These are phyloP conservation scores for Pyrochroa serraticornis DNA, from an alignment of 2,888 invertebrate genomes.

Conservation along the genomic window DNA sequence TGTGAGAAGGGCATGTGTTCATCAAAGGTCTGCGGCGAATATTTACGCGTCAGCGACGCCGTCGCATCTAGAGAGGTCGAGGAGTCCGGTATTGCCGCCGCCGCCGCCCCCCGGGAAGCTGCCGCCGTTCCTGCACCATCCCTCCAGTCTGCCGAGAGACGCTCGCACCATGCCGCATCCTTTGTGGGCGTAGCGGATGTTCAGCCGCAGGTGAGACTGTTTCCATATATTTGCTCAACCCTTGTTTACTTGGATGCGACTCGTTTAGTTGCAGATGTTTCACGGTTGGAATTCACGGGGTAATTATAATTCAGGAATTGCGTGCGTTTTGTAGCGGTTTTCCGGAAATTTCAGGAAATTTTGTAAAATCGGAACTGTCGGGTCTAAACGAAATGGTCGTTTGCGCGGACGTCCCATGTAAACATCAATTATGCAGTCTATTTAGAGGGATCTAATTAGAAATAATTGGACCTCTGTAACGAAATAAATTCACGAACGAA, in stretches of 20 bases:
- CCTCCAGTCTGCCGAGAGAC: slow-evolving; percentile 59
- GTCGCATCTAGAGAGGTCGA: slow-evolving; percentile 58
- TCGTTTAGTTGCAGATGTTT: slow-evolving; percentile 35
- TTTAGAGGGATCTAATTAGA: too few species aligned
- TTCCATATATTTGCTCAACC: slow-evolving; percentile 32
- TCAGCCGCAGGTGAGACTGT: slow-evolving; percentile 57
- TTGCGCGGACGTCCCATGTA: too few species aligned
- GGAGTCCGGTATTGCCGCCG: slow-evolving; percentile 67
- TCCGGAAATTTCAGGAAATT: neutral
- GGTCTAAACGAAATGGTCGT: too few species aligned
- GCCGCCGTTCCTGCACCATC: slow-evolving; percentile 62
- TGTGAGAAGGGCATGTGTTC: slow-evolving; percentile 67
- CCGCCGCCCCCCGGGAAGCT: slow-evolving; percentile 66
- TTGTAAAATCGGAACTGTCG: neutral
- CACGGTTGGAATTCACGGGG: slow-evolving; percentile 5
- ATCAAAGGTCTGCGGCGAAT: slow-evolving; percentile 72
- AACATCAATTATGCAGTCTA: too few species aligned
- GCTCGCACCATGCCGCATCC: slow-evolving; percentile 70
- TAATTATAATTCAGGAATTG: slow-evolving; percentile 19
- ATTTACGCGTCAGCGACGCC: slow-evolving; percentile 71
- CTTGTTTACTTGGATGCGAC: slow-evolving; percentile 35
- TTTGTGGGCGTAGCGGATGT: slow-evolving; percentile 81
- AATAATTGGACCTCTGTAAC: too few species aligned
- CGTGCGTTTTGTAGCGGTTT: slow-evolving; percentile 6
- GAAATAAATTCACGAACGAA: too few species aligned